phyloP scores from a whole-genome alignment of 2,113 vertebrate species.

The Amia ocellicauda region DNA sequence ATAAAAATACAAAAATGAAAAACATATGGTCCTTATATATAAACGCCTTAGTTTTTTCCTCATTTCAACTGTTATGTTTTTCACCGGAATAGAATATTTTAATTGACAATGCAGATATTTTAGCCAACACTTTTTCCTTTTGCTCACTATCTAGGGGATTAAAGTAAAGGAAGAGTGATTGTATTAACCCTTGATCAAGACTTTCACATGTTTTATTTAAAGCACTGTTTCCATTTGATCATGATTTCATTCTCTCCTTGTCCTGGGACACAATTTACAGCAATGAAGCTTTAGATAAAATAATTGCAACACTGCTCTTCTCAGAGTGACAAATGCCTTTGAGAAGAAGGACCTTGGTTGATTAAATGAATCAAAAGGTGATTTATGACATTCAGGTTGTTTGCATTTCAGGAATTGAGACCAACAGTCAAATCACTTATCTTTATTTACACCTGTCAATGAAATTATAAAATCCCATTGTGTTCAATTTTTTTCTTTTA shows the following conservation, averaged over 20 bases:
- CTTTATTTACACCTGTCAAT: conserved; percentile 76
- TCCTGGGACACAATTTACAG: conserved; percentile 40
- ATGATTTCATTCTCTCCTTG: conserved; percentile 40
- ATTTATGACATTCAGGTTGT: conserved; percentile 73
- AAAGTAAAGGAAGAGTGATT: not conserved
- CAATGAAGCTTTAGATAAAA: conserved; percentile 57
- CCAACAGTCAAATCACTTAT: conserved; percentile 58
- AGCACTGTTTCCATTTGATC: conserved; percentile 54
- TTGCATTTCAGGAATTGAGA: conserved; percentile 63
- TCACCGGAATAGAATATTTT: too few species aligned
- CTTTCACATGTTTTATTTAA: conserved; percentile 45
- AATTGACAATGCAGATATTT: too few species aligned
- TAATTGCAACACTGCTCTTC: conserved; percentile 54
- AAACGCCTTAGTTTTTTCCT: conserved; percentile 20
- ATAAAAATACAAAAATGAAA: too few species aligned
- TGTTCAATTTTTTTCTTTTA: conserved; percentile 33
- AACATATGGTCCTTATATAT: too few species aligned
- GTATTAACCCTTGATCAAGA: not conserved
- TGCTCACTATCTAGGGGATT: too few species aligned
- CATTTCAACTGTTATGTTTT: conserved; percentile 68
- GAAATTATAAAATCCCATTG: conserved; percentile 47
- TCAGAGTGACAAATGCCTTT: conserved; percentile 69
- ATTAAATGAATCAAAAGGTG: conserved; percentile 81
- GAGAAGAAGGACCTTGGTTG: conserved; percentile 68
- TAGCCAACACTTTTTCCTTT: too few species aligned